phyloP scores from a whole-genome alignment of 64 coral and sea anemone genomes.

The Actinia equina region DNA sequence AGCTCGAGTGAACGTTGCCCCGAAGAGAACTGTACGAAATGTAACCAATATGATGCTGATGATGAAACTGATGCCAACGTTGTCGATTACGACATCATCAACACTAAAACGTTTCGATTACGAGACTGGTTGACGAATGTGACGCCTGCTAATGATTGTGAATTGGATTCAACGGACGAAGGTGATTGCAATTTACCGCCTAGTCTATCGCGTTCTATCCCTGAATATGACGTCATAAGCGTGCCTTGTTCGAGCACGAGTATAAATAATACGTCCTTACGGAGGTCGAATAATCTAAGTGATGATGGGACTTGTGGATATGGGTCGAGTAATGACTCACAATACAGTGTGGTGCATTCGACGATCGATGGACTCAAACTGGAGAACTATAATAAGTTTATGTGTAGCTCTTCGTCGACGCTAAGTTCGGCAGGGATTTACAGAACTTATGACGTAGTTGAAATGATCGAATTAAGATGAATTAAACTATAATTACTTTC shows the following conservation, averaged over 20 bases:
- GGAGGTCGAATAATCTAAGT: neutral
- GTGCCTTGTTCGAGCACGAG: constrained; percentile 27
- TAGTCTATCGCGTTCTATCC: neutral
- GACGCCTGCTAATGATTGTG: neutral
- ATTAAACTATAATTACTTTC: constrained; percentile 4
- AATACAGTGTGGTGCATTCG: constrained; percentile 81
- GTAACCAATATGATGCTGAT: constrained; percentile 73
- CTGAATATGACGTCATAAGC: constrained; percentile 76
- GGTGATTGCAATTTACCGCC: neutral
- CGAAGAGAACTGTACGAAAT: constrained; percentile 21
- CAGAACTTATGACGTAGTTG: constrained; percentile 79
- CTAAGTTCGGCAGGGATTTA: constrained; percentile 64
- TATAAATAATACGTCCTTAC: neutral
- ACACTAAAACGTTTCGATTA: constrained; percentile 32
- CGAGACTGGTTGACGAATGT: neutral
- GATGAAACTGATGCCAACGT: constrained; percentile 64
- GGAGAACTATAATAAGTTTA: neutral
- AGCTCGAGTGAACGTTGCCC: neutral
- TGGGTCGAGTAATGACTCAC: constrained; percentile 39
- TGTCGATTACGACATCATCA: constrained; percentile 68
- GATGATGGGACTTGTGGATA: constrained; percentile 2
- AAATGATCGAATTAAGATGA: constrained; percentile 83
- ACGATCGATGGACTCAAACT: constrained; percentile 73
- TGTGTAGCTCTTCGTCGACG: constrained; percentile 33
- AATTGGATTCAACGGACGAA: neutral